Base-by-base conservation (phyloP, 1,140 invertebrate genomes). In the Pomacea maculata region DNA sequence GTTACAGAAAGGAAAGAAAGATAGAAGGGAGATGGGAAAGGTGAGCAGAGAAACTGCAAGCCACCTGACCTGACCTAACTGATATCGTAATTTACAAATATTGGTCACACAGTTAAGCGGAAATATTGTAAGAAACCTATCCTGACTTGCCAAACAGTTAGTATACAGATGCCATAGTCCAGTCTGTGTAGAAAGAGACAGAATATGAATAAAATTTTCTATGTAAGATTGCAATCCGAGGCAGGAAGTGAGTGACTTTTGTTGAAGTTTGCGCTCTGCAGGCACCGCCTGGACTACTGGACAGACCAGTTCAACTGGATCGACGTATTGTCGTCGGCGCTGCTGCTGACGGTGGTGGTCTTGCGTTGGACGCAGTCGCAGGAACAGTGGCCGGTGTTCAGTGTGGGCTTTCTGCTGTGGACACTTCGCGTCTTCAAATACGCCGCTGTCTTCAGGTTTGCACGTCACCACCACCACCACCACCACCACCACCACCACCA, bases 391-490 rank as follows among this genome's bases (percentile, higher is more conserved):
- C 81, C 71, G 14, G 83, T 88, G 1, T 85, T 86, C 67, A 84
- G 85, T 17, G 71, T 86, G 4, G 87, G 85, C 6, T 88, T 83
- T 71, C 65, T 88, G 45, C 67, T 87, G 17, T 88, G 87, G 87
- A 85, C 84, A 0, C 73, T 88, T 5, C 75, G 86, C 25, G 83
- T 88, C 19, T 88, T 88, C 79, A 88, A 88, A 70, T 88, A 86
- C 65, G 86, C 87, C 17, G 84, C 85, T 57, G 84, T 88, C 34
- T 88, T 87, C 75, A 85, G 86, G 87, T 88, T 63, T 72, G 61
- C 57, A 14, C 11, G 15, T 17, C 11, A 61, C 57, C 57, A 61
- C 57, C 57, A 61, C 57, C 57, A 61, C 57, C 57, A 61, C 57
- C 15, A 61, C 57, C 15, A 14, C 15, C 57, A 61, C 57, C 57